Evolutionary conservation across 2,797 vertebrate genomes (phyloP).

Genomic region (Melanogrammus aeglefinus): DNA sequence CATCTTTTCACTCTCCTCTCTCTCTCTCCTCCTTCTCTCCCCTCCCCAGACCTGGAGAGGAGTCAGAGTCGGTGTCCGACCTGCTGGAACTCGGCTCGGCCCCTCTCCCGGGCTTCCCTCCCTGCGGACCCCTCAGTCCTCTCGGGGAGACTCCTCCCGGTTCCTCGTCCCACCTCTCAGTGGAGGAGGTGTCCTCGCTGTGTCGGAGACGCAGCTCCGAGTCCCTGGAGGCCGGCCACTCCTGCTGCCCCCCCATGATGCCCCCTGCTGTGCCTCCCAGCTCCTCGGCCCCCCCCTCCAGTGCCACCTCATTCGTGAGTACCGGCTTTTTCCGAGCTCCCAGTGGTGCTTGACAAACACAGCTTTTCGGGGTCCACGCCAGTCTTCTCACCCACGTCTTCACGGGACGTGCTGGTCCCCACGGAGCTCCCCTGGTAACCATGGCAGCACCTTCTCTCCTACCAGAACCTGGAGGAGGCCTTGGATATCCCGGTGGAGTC

Average conservation of each 20-base stretch:
- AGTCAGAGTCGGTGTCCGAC: constrained; percentile 77
- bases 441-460: constrained; percentile 16
- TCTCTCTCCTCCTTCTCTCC: constrained; percentile 3
- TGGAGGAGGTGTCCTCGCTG: constrained; percentile 68
- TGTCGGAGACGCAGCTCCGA: constrained; percentile 53
- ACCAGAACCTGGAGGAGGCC: constrained; percentile 76
- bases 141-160: constrained; percentile 61
- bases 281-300: constrained; percentile 39
- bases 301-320: constrained; percentile 65
- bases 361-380: background rate
- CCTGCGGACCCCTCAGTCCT: constrained; percentile 44
- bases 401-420: constrained; percentile 55
- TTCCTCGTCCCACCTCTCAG: constrained; percentile 58
- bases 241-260: constrained; percentile 57
- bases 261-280: constrained; percentile 38
- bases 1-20: background rate
- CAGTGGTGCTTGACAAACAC: background rate
- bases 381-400: constrained; percentile 9
- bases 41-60: constrained; percentile 75
- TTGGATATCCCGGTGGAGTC: constrained; percentile 74
- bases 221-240: constrained; percentile 68
- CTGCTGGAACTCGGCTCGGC: constrained; percentile 78
- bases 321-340: background rate
- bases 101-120: constrained; percentile 60
- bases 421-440: constrained; percentile 31